Conservation (phyloP, 2,888 invertebrate species). For the Shargacucullia verbasci region DNA sequence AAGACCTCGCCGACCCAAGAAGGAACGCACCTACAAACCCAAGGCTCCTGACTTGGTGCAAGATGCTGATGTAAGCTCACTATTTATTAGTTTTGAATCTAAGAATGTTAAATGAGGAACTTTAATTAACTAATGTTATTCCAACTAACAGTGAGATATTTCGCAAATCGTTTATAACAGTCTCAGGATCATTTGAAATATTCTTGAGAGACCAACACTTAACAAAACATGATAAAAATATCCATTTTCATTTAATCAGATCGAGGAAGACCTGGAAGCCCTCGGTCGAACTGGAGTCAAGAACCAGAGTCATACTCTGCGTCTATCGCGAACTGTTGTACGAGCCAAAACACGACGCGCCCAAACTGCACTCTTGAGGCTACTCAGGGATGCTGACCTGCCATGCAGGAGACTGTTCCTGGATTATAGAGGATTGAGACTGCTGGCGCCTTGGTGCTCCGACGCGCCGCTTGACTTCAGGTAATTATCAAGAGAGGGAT, state of each 20-base stretch:
- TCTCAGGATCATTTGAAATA: too few relatives aligned
- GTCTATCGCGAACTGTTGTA: constrained; percentile 97
- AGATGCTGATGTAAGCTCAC: constrained; percentile 81
- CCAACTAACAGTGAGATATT: too few relatives aligned
- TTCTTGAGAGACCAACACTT: too few relatives aligned
- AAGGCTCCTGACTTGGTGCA: constrained; percentile 79
- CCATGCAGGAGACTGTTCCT: constrained; percentile 96
- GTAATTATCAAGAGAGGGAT: constrained; percentile 60
- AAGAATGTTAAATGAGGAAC: too few relatives aligned
- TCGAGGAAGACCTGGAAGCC: constrained; percentile 96
- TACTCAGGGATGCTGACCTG: constrained; percentile 94
- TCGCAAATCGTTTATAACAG: too few relatives aligned
- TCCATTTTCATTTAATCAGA: constrained; percentile 75
- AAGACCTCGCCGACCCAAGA: constrained; percentile 72
- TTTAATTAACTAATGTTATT: too few relatives aligned
- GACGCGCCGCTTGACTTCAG: constrained; percentile 90
- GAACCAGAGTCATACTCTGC: constrained; percentile 96
- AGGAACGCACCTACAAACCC: constrained; percentile 80
- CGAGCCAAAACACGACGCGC: constrained; percentile 95
- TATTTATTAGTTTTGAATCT: too few relatives aligned
- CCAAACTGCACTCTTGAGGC: constrained; percentile 92
- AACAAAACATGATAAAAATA: neutral
- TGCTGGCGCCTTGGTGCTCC: constrained; percentile 98
- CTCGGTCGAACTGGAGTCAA: constrained; percentile 94
- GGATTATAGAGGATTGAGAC: constrained; percentile 96